Evolutionary conservation across 1,140 invertebrate genomes (phyloP).

Genomic region (Helicorthomorpha holstii): DNA sequence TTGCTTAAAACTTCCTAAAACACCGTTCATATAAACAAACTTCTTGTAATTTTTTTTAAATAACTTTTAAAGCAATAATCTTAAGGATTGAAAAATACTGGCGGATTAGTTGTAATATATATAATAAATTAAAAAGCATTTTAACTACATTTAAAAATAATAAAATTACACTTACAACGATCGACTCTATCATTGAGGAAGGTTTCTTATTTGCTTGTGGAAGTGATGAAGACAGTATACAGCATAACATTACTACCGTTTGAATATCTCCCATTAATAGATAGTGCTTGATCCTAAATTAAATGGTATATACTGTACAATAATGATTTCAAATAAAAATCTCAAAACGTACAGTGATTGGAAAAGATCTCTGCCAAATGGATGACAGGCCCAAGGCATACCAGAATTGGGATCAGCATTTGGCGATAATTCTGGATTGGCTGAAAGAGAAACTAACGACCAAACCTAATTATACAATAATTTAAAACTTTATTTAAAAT

Average conservation of each 20-base stretch:
- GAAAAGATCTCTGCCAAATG: slow-evolving; percentile 67
- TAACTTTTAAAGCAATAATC: too few relatives aligned
- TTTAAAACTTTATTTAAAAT: neutral
- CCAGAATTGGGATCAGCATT: slow-evolving; percentile 34
- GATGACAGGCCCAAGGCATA: slow-evolving; percentile 51
- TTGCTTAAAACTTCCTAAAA: too few relatives aligned
- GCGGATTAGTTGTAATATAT: too few relatives aligned
- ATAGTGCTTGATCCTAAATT: slow-evolving; percentile 32
- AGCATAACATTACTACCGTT: slow-evolving; percentile 80
- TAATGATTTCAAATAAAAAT: slow-evolving; percentile 7
- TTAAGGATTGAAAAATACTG: too few relatives aligned
- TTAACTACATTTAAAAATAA: too few relatives aligned
- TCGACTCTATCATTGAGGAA: neutral
- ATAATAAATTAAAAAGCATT: too few relatives aligned
- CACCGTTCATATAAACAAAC: too few relatives aligned
- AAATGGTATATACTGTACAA: neutral
- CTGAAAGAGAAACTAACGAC: slow-evolving; percentile 55
- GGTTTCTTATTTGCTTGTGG: neutral
- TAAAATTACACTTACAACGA: too few relatives aligned
- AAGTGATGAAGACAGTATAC: slow-evolving; percentile 45
- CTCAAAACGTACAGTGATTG: slow-evolving; percentile 53
- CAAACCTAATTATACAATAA: slow-evolving; percentile 37
- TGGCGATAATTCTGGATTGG: slow-evolving; percentile 32
- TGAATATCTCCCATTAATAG: slow-evolving; percentile 59
- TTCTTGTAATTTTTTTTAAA: too few relatives aligned